Evolutionary conservation across 2,113 vertebrate species (phyloP).

Genomic region (Catharus fuscescens): DNA sequence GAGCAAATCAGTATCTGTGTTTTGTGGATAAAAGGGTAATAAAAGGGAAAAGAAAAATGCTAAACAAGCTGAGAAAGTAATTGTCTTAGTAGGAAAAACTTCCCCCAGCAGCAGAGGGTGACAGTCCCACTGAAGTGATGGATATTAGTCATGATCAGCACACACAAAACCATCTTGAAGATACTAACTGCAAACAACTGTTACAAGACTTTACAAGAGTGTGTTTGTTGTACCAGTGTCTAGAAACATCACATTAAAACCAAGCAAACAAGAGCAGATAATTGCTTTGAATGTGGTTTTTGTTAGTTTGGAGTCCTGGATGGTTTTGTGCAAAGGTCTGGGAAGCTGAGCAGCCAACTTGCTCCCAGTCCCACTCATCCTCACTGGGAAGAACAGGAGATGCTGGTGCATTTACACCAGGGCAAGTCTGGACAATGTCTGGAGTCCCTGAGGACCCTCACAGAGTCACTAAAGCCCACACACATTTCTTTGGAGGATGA

Average conservation of each 20-base stretch:
- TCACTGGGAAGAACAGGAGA: not conserved
- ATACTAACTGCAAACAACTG: slow-evolving; percentile 46
- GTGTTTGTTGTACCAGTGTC: slow-evolving; percentile 16
- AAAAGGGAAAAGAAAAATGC: not conserved
- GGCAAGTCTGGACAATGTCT: not conserved
- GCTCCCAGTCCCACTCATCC: not conserved
- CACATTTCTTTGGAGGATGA: not conserved
- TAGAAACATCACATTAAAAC: slow-evolving; percentile 5
- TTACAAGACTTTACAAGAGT: slow-evolving; percentile 13
- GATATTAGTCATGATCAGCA: not conserved
- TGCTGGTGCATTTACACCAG: not conserved
- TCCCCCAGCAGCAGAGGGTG: not conserved
- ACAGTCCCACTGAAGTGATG: not conserved
- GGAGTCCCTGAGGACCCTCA: not conserved
- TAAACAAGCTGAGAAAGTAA: slow-evolving; percentile 18
- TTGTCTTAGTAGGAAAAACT: not conserved
- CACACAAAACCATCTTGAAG: not conserved
- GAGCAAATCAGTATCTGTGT: not conserved
- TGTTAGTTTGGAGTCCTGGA: not conserved
- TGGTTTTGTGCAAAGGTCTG: not conserved
- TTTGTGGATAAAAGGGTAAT: not conserved
- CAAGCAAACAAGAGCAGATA: slow-evolving; percentile 26
- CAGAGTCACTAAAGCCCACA: not conserved
- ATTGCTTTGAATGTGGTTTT: slow-evolving; percentile 25
- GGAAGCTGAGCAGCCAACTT: not conserved